Conservation (phyloP, 2,797 vertebrate species). For the Macropodus opercularis region DNA sequence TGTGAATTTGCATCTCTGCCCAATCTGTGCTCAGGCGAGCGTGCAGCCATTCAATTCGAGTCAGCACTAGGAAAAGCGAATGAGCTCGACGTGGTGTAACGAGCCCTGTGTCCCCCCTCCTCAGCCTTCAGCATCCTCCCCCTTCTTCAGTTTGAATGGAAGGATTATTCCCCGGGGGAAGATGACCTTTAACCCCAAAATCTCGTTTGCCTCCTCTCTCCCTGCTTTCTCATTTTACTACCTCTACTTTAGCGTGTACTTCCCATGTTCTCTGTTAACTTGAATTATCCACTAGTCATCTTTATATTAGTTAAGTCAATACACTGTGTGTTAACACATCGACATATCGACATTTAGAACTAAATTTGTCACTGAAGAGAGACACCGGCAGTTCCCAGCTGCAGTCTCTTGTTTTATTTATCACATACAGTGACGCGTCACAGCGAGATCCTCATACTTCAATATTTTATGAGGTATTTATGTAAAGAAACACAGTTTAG, state of each 20-base stretch:
- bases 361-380: too few relatives aligned
- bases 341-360: too few relatives aligned
- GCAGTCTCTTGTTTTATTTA: too few relatives aligned
- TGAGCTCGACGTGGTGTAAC: conserved; percentile 65
- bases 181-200: conserved; percentile 59
- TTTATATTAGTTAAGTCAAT: conserved; percentile 10
- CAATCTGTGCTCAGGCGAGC: conserved; percentile 56
- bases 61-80: conserved; percentile 46
- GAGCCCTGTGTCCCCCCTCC: conserved; percentile 2
- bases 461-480: too few relatives aligned
- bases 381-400: too few relatives aligned
- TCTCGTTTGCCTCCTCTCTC: not conserved
- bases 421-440: too few relatives aligned
- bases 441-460: too few relatives aligned
- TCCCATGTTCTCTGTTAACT: conserved; percentile 3
- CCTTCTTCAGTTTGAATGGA: conserved; percentile 36
- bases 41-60: conserved; percentile 56
- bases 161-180: conserved; percentile 50
- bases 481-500: too few relatives aligned
- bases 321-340: not conserved
- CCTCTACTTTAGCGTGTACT: conserved; percentile 1
- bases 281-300: conserved; percentile 7
- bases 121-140: not conserved
- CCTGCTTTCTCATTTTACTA: not conserved
- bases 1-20: conserved; percentile 68